Base-by-base conservation (phyloP, 2,888 invertebrate genomes). In the Drosophila austrosaltans region DNA sequence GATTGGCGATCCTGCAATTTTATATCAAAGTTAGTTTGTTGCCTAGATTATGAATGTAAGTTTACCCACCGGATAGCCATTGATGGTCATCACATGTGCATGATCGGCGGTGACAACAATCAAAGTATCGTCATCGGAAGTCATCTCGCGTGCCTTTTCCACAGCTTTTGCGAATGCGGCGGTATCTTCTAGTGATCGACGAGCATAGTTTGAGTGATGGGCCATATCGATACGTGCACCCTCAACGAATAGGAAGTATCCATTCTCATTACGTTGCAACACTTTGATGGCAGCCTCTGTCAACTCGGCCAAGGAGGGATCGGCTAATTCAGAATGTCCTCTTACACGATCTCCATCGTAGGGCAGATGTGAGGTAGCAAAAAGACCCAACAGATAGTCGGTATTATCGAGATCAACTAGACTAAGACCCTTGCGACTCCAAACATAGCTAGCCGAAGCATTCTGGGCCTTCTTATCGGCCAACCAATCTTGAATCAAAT, bases 51-150 rank as follows among this genome's bases (percentile, higher is more conserved):
- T 16, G 12, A 7, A 6, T 1, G 22, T 32, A 7, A 36, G 12
- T 25, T 6, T n/a, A 76, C 96, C 93, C 59, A 93, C 93, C 54
- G 96, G 95, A 89, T 97, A 97, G 0, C 97, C 97, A 70, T 94
- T 95, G 67, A 96, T 94, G 6, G 95, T 94, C 95, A 97, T 94
- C 0, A 96, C 95, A 88, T 97, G 97, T 1, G 96, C 95, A 85
- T 97, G 97, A 91, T 97, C 97, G 0, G 97, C 94, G 0, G 97
- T 96, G 2, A 97, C 97, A 0, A 98, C 94, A 10, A 97, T 94
- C n/a, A 98, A 92, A 0, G 98, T 98, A 32, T 98, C 96, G 0
- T 95, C 93, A 0, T 91, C 91, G 64, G 94, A 93, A 0, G 96
- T 95, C 91, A 95, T 91, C 53, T 93, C 92, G 48, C 94, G 77